Conservation (phyloP, 2,797 vertebrate species). For the Poliocrania exsul region DNA sequence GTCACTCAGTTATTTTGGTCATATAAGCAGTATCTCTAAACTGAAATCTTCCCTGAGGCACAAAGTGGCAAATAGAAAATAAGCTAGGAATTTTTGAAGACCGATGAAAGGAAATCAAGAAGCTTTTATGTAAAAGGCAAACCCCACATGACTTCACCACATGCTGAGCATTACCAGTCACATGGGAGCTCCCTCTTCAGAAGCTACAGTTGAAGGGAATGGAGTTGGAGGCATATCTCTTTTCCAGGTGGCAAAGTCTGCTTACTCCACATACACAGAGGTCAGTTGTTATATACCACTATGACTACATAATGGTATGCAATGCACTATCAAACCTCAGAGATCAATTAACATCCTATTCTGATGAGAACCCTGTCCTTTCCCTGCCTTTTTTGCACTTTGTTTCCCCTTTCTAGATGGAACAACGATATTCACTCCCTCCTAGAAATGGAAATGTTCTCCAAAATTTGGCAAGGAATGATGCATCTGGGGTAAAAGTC, state of each 20-base stretch:
- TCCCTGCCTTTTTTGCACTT: not conserved
- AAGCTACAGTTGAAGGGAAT: not conserved
- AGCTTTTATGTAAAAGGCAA: not conserved
- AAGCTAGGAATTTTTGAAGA: not conserved
- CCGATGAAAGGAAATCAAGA: constrained; percentile 10
- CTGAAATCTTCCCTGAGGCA: not conserved
- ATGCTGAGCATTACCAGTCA: not conserved
- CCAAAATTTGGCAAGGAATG: not conserved
- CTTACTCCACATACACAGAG: not conserved
- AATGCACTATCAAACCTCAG: not conserved
- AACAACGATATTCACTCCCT: not conserved
- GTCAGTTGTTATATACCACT: not conserved
- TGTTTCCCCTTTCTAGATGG: not conserved
- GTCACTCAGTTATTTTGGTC: not conserved
- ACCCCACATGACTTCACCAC: not conserved
- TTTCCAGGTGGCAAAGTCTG: not conserved
- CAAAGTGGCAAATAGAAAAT: not conserved
- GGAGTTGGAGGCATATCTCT: not conserved
- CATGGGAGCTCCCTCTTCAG: not conserved
- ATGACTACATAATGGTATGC: not conserved
- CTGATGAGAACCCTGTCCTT: not conserved
- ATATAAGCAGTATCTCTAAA: not conserved
- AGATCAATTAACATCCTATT: not conserved
- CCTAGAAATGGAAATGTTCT: not conserved
- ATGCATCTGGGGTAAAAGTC: not conserved